Percentiles rank a stretch among this genome's conserved stretches.
phyloP scores from a whole-genome alignment of 2,113 vertebrate genomes.

The Eurystomus gularis region DNA sequence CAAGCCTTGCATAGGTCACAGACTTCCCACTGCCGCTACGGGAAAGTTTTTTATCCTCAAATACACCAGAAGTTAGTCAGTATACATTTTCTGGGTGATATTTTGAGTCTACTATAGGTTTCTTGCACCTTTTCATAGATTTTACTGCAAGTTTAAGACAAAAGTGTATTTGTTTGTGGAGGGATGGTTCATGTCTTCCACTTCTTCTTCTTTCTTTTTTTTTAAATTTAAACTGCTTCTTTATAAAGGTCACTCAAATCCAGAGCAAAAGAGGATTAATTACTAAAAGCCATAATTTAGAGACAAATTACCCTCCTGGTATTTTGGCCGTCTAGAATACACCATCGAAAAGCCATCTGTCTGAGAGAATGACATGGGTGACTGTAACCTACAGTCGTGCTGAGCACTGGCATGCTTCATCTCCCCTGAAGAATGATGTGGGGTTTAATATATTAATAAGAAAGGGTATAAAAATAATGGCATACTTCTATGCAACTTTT shows the following conservation, averaged over 20 bases:
- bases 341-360: conserved; percentile 22
- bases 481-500: background rate
- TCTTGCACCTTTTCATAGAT: background rate
- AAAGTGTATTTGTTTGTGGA: background rate
- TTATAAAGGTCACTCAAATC: conserved; percentile 50
- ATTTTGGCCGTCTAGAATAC: conserved; percentile 14
- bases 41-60: background rate
- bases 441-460: background rate
- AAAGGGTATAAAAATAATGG: background rate
- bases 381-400: background rate
- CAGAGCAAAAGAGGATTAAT: conserved; percentile 52
- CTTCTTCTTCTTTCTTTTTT: background rate
- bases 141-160: background rate
- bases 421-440: background rate
- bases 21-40: background rate
- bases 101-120: background rate
- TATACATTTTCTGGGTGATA: background rate
- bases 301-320: conserved; percentile 57
- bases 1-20: conserved; percentile 31
- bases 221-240: background rate
- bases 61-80: background rate
- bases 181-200: background rate
- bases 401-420: background rate
- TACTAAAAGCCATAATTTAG: conserved; percentile 41
- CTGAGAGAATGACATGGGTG: background rate